A percentile compares a stretch with the other conserved stretches of the same genome.
Evolutionary conservation across 92 coral and sea anemone species (phyloP).

Genomic region (Epizoanthus rinbou): DNA sequence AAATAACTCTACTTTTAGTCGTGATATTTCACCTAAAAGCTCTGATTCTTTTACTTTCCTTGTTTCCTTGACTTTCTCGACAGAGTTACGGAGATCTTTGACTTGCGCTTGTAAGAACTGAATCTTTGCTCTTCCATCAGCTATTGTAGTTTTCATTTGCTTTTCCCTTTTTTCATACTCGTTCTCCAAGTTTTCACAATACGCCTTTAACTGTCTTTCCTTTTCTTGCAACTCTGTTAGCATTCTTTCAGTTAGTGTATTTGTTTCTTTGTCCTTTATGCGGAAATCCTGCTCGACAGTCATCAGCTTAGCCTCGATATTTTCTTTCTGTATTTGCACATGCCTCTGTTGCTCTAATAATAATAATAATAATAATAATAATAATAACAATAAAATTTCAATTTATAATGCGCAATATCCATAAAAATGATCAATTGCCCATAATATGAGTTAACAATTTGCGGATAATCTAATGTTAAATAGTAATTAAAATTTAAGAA

Average conservation of each 20-base stretch:
- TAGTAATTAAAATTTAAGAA: no score
- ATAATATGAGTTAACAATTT: no score
- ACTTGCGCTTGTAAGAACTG: slow-evolving; percentile 32
- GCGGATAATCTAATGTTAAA: no score
- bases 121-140: slow-evolving; percentile 17
- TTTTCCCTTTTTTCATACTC: slow-evolving; percentile 7
- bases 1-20: slow-evolving; percentile 8
- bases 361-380: no score
- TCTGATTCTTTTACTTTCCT: slow-evolving; percentile 8
- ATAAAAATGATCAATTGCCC: no score
- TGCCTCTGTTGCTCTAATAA: slow-evolving; percentile 31
- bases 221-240: slow-evolving; percentile 2
- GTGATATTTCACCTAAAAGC: slow-evolving; percentile 15
- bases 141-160: slow-evolving; percentile 14
- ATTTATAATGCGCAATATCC: no score
- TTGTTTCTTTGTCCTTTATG: slow-evolving; percentile 11
- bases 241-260: background rate
- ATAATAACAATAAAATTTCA: no score
- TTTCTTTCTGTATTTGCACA: slow-evolving; percentile 13
- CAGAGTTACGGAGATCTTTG: slow-evolving; percentile 17
- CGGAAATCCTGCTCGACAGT: slow-evolving; percentile 21
- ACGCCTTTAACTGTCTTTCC: slow-evolving; percentile 14
- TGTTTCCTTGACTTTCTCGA: slow-evolving; percentile 17
- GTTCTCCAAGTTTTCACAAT: slow-evolving; percentile 14
- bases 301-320: slow-evolving; percentile 6